phyloP scores from a whole-genome alignment of 2,888 invertebrate species.

The Galeopsomyia nigrocyanea region DNA sequence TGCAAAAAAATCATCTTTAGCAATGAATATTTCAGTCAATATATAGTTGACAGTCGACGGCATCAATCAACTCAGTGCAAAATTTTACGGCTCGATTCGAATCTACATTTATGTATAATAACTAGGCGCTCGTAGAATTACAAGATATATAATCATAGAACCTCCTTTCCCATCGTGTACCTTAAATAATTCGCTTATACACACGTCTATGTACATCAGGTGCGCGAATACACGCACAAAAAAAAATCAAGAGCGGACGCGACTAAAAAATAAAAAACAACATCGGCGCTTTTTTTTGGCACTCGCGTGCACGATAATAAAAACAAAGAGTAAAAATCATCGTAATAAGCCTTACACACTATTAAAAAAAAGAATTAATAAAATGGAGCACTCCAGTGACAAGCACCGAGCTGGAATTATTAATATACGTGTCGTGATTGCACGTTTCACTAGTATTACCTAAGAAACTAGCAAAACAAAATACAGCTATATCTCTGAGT shows the following conservation, averaged over 20 bases:
- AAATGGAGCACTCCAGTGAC: conserved; percentile 23
- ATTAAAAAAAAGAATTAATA: conserved; percentile 19
- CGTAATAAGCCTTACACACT: neutral
- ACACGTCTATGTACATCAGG: conserved; percentile 43
- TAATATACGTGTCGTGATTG: neutral
- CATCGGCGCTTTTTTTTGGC: conserved; percentile 22
- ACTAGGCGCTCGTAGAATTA: conserved; percentile 46
- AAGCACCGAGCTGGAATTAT: conserved; percentile 37
- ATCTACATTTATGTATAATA: conserved; percentile 22
- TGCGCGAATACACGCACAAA: conserved; percentile 34
- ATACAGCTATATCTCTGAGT: conserved; percentile 31
- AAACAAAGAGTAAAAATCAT: conserved; percentile 7
- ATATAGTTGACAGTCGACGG: neutral
- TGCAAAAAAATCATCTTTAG: too few relatives aligned
- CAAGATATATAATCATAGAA: conserved; percentile 40
- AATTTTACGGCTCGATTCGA: conserved; percentile 23
- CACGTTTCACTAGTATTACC: neutral
- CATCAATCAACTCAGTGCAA: conserved; percentile 27
- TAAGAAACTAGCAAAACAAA: conserved; percentile 33
- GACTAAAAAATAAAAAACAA: conserved; percentile 34
- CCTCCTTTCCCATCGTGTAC: conserved; percentile 31
- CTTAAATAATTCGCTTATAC: conserved; percentile 48
- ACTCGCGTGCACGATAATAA: conserved; percentile 19
- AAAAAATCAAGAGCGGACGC: conserved; percentile 11
- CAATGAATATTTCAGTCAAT: too few relatives aligned